Evolutionary conservation across 2,888 invertebrate genomes (phyloP), one percentile per base, ranked within the genome.

Genomic region (Tipula helvola): DNA sequence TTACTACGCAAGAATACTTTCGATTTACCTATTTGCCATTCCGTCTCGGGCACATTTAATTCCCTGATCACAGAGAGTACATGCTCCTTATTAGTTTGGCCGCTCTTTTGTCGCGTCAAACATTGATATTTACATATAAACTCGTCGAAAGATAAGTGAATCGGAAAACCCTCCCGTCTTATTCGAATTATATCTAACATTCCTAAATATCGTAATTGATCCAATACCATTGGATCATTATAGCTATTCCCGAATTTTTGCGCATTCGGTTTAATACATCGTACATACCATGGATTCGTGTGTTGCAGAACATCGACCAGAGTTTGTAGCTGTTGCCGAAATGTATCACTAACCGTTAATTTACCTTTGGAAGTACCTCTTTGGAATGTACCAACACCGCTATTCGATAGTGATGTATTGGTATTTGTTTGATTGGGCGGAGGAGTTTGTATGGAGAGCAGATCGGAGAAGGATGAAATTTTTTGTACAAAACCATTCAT

Each of bases 131-230:
- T 93, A 87, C 93, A 92, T 41, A 95, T 92, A 91, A 97, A 97
- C 88, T 95, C 95, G 87, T 94, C 93, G 90, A 96, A 95, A 39
- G 94, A 93, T 91, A 97, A 93, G 90, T 98, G 97, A 88, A 97
- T 94, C 0, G 97, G 97, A 91, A 95, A 98, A 3, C 97, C 97
- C 91, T 97, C 97, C 89, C 96, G 95, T 5, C 97, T 93, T 88
- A 98, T 98, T 88, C 97, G 93, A 89, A 98, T 97, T 88, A 98
- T 97, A 91, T 98, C 97, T 90, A 97, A 93, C 97, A 98, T 97
- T 87, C 97, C 98, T 88, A 98, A 93, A 92, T 98, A 98, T 89
- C 95, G 95, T 86, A 98, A 92, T 91, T 98, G 98, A 89, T 97
- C 97, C 88, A 96, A 92, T 1, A 98, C 97, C 87, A 97, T 92